These are phyloP conservation scores for Perodicticus potto DNA, from an alignment of 2,797 vertebrate genomes.

Conservation along the genomic window DNA sequence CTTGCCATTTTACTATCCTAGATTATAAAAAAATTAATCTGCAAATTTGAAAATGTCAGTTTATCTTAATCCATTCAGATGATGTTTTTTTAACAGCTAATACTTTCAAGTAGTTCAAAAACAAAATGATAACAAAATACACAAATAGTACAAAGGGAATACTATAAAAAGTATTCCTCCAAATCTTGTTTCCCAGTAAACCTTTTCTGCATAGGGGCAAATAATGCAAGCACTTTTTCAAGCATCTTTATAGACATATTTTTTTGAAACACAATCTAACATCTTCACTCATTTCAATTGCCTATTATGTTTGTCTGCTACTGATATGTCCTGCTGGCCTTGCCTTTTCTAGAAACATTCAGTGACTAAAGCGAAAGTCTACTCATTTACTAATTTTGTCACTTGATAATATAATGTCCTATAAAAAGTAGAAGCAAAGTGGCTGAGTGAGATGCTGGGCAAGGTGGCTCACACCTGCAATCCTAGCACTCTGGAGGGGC, in stretches of 20 bases:
- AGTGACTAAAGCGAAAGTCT: slow-evolving; percentile 32
- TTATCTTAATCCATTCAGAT: background rate
- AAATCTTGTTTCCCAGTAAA: background rate
- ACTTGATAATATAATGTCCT: slow-evolving; percentile 39
- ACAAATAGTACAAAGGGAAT: background rate
- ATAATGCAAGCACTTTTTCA: background rate
- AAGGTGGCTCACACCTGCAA: too few relatives aligned
- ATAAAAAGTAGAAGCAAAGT: slow-evolving; percentile 44
- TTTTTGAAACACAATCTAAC: slow-evolving; percentile 26
- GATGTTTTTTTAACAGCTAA: background rate
- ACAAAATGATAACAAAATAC: slow-evolving; percentile 8
- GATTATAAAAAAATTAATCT: slow-evolving; percentile 35
- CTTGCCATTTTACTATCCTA: slow-evolving; percentile 17
- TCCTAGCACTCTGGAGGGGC: too few relatives aligned
- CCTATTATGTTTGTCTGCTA: background rate
- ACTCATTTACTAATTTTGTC: slow-evolving; percentile 4
- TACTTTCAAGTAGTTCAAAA: slow-evolving; percentile 46
- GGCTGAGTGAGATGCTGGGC: too few relatives aligned
- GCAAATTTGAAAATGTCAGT: slow-evolving; percentile 2
- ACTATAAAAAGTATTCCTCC: background rate
- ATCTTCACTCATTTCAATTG: background rate
- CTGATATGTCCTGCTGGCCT: background rate
- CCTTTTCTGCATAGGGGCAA: background rate
- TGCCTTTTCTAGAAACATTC: slow-evolving; percentile 20
- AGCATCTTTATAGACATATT: background rate